Base-by-base conservation (phyloP, 2,797 vertebrate species). In the Sebastes hopkinsi region DNA sequence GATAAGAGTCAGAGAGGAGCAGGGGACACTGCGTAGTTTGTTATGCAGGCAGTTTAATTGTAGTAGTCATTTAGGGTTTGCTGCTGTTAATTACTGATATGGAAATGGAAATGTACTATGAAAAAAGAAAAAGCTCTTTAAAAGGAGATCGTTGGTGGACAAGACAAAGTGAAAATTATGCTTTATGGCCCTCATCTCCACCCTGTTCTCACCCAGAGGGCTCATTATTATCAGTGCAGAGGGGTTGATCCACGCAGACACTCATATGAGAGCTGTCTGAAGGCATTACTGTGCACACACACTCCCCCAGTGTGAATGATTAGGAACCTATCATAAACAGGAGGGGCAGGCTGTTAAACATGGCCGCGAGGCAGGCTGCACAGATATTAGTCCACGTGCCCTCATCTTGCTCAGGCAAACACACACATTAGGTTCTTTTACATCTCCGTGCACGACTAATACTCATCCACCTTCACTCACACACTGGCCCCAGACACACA, bases 281-380 rank as follows among this genome's bases (percentile, higher is more conserved):
- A 95, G 94, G 93, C 95, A 98, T 99, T 97, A 98, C 96, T 77
- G 85, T 84, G 83, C 50, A n/a, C 86, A 84, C 87, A 90, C 92
- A 93, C 89, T 88, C 89, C 81, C 88, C 95, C 96, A 95, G 96
- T 96, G 94, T 97, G 96, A 97, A 95, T 97, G 96, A 97, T 96
- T 96, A 88, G 94, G 95, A 94, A 81, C 93, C 95, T 94, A 96
- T 96, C 95, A 96, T 95, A 96, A 97, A 96, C 95, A 95, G 96
- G 95, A 92, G 89, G 89, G 90, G 88, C 86, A 83, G 90, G 87
- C 88, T 87, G 94, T 91, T 95, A 89, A 94, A 93, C 89, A 95
- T 94, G 92, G 86, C 94, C 82, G 78, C 69, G 23, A 91, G 93
- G 93, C 88, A 91, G 86, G 89, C 76, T 77, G 64, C 27, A 56